phyloP scores from a whole-genome alignment of 2,797 vertebrate species.

The Crocidura indochinensis region DNA sequence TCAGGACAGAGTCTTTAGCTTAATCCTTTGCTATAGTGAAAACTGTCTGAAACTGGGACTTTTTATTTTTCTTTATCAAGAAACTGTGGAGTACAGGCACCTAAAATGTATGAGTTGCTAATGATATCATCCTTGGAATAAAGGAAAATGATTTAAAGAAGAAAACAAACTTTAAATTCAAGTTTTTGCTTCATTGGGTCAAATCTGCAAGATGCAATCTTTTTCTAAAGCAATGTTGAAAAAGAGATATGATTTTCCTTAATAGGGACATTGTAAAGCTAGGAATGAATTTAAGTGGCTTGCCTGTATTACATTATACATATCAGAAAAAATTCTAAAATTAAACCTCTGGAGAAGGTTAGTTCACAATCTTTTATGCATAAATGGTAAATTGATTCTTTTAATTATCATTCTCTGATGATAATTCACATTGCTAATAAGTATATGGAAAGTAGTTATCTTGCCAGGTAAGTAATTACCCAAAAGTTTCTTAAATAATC shows the following conservation, averaged over 20 bases:
- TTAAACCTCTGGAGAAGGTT: constrained; percentile 27
- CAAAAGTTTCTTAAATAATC: constrained; percentile 59
- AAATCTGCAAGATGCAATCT: constrained; percentile 46
- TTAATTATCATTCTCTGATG: constrained; percentile 61
- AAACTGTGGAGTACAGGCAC: neutral
- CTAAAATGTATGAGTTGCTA: constrained; percentile 24
- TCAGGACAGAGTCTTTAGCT: neutral
- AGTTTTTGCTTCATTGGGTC: constrained; percentile 31
- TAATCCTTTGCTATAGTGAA: neutral
- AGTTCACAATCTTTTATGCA: neutral
- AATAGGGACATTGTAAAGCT: constrained; percentile 24
- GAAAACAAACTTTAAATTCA: constrained; percentile 61
- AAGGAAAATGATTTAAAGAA: constrained; percentile 58
- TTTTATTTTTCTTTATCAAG: constrained; percentile 27
- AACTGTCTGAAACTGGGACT: neutral
- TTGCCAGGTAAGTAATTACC: constrained; percentile 59
- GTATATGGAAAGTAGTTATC: constrained; percentile 45
- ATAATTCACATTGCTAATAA: constrained; percentile 49
- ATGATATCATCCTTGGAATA: constrained; percentile 37
- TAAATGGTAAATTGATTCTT: constrained; percentile 36
- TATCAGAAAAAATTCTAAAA: constrained; percentile 58
- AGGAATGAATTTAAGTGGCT: constrained; percentile 47
- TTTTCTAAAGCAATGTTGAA: constrained; percentile 32
- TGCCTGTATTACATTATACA: constrained; percentile 37
- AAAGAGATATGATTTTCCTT: constrained; percentile 55